phyloP scores from a whole-genome alignment of 2,888 invertebrate genomes.

The Apotomis capreana region DNA sequence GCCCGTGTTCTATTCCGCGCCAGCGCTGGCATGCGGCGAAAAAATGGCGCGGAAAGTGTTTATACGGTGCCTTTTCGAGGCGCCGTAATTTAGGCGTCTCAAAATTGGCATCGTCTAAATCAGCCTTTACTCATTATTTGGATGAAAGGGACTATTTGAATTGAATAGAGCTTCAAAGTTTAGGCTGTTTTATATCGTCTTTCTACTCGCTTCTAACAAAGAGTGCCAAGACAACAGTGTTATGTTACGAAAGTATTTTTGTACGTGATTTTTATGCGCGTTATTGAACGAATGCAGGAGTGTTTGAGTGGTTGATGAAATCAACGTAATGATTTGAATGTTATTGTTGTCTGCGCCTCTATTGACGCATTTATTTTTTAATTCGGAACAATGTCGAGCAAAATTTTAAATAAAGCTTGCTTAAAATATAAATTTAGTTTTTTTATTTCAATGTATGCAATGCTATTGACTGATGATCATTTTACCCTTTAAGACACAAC shows the following conservation, averaged over 20 bases:
- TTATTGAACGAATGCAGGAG: not conserved
- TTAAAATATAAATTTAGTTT: conserved; percentile 4
- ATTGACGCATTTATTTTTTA: conserved; percentile 36
- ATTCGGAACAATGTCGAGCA: conserved; percentile 40
- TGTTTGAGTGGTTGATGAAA: not conserved
- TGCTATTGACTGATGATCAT: no score
- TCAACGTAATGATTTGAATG: not conserved
- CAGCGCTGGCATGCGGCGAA: no score
- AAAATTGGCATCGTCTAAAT: no score
- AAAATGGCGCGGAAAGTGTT: no score
- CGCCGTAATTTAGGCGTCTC: no score
- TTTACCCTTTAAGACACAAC: no score
- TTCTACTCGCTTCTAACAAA: conserved; percentile 5
- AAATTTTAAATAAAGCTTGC: conserved; percentile 57
- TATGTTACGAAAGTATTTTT: conserved; percentile 32
- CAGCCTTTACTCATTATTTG: not conserved
- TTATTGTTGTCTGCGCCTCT: conserved; percentile 24
- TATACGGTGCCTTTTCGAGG: no score
- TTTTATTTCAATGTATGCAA: not conserved
- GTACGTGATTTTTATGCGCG: conserved; percentile 1
- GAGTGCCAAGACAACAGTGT: conserved; percentile 25
- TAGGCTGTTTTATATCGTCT: not conserved
- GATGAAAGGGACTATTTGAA: not conserved
- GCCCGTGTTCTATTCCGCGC: no score
- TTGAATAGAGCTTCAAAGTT: no score